A percentile compares a stretch with the other conserved stretches of the same genome.
Evolutionary conservation across 2,797 vertebrate genomes (phyloP).

Genomic region (Leptoclinus maculatus): DNA sequence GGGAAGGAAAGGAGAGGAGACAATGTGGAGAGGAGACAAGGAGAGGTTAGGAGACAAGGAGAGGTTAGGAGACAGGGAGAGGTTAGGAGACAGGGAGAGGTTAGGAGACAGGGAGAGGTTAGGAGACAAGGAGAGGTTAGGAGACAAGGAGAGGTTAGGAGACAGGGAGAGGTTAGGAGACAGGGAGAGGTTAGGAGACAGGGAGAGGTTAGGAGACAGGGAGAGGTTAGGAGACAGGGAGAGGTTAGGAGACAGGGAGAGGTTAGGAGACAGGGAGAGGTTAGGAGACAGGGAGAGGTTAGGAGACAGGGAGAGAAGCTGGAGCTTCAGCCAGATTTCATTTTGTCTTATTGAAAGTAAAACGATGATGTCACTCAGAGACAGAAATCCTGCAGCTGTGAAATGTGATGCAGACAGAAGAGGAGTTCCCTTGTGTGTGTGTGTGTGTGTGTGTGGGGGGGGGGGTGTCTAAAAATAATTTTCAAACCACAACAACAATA

Average conservation of each 20-base stretch:
- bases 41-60: neutral
- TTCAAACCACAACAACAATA: conserved; percentile 41
- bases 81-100: too few relatives aligned
- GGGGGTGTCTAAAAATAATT: conserved; percentile 68
- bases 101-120: neutral
- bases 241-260: neutral
- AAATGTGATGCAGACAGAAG: neutral
- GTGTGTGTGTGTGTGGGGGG: neutral
- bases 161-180: neutral
- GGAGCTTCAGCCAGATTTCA: neutral
- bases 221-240: too few relatives aligned
- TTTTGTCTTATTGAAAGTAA: neutral
- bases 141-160: neutral
- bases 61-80: too few relatives aligned
- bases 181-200: neutral
- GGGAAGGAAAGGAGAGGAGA: neutral
- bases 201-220: neutral
- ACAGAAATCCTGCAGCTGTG: conserved; percentile 3
- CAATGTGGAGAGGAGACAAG: neutral
- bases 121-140: neutral
- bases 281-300: neutral
- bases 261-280: neutral
- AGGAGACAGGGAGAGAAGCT: neutral
- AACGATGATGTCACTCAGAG: neutral
- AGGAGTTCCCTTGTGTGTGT: neutral